Evolutionary conservation across 2,113 vertebrate genomes (phyloP).

Genomic region (Grus americana): DNA sequence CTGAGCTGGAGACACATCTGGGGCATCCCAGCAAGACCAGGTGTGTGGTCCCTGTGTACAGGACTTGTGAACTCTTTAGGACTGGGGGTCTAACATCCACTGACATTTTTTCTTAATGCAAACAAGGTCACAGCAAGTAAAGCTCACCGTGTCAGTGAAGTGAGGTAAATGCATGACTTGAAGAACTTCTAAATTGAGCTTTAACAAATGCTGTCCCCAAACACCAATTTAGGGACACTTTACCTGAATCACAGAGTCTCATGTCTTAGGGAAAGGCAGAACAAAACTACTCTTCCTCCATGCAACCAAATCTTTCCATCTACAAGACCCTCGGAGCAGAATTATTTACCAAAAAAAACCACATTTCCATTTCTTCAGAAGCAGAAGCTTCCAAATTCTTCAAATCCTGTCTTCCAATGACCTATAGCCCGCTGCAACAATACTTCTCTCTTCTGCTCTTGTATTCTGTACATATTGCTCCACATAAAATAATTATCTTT

Average conservation of each 20-base stretch:
- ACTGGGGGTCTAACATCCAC: background rate
- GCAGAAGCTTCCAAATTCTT: background rate
- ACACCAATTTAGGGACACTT: background rate
- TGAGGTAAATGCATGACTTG: background rate
- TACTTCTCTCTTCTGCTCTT: background rate
- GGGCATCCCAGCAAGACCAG: background rate
- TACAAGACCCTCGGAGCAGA: background rate
- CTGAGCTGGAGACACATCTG: background rate
- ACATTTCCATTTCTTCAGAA: background rate
- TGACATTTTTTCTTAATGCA: background rate
- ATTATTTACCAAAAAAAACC: background rate
- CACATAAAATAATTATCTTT: background rate
- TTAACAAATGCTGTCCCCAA: background rate
- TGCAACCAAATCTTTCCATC: background rate
- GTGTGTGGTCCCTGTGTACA: rapidly evolving
- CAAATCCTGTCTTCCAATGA: background rate
- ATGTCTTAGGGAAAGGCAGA: background rate
- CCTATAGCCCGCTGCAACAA: background rate
- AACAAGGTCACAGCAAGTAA: background rate
- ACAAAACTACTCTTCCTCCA: background rate
- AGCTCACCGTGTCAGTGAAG: background rate
- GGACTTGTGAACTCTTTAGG: background rate
- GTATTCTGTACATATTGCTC: background rate
- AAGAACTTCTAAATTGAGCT: background rate
- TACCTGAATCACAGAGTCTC: background rate